Percentiles rank a stretch among this genome's conserved stretches.
phyloP scores from a whole-genome alignment of 2,113 vertebrate genomes.

The Todiramphus chloris region DNA sequence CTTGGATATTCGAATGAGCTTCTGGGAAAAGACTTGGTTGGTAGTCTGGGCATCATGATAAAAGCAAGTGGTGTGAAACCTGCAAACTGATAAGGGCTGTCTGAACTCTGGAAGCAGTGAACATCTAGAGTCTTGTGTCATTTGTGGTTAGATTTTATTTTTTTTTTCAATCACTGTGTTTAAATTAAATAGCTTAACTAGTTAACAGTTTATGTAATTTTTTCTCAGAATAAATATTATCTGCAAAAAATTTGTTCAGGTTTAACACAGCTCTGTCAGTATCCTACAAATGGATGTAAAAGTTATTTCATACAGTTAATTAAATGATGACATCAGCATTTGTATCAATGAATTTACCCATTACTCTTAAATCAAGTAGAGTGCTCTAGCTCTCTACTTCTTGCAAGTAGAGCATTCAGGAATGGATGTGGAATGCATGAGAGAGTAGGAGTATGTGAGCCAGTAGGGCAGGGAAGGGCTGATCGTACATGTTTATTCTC shows the following conservation, averaged over 20 bases:
- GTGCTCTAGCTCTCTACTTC: background rate
- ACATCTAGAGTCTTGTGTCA: background rate
- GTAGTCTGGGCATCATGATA: background rate
- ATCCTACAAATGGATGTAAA: background rate
- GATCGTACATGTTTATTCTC: background rate
- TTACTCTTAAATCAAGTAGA: background rate
- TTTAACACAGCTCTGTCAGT: background rate
- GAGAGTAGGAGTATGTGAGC: background rate
- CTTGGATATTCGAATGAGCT: background rate
- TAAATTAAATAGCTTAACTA: background rate
- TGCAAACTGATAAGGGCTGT: background rate
- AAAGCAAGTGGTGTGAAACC: background rate
- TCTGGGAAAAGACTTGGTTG: background rate
- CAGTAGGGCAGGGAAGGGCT: background rate
- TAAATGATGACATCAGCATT: background rate
- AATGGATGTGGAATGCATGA: background rate
- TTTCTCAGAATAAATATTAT: background rate
- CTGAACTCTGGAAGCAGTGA: background rate
- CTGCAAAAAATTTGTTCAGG: background rate
- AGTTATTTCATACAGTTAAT: background rate
- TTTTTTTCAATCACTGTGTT: background rate
- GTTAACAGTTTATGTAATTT: background rate
- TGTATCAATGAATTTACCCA: background rate
- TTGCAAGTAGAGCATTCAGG: background rate
- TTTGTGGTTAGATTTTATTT: background rate